Evolutionary conservation across 2,888 invertebrate species (phyloP), one percentile per base, ranked within the genome.

Genomic region (Bellardia pandia): DNA sequence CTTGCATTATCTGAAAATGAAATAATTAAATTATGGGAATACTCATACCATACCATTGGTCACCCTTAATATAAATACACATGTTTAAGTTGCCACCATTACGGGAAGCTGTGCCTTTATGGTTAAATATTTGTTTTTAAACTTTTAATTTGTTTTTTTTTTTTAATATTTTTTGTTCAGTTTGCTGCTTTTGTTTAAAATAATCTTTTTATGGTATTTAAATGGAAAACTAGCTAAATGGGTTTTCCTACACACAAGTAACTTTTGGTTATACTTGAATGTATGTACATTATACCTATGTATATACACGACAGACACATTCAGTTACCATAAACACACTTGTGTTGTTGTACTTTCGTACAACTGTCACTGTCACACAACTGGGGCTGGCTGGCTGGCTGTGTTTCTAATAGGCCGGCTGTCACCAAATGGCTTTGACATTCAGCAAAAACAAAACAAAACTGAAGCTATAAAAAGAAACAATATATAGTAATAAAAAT

Each of bases 371-470:
- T 64, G 75, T 62, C 75, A 68, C 42, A 85, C 69, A 86, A 78
- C 51, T 45, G 37, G 62, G 40, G 16, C 69, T 37, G 75, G 74
- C 68, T 56, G 30, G 23, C 16, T 60, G 45, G 45, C 45, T 13
- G 45, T 56, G 40, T 69, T 75, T 51, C 81, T 14, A 79, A 74
- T 88, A 78, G 79, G 84, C 88, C 81, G 85, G 80, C 86, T 84
- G 88, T 82, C 84, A 82, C 62, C 76, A 88, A 37, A 88, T 86
- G 88, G 88, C 78, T 88, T 88, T 85, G 88, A 86, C 88, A 88
- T 88, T 87, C 79, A 74, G 71, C 72, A 83, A 33, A 78, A 68
- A 37, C 13, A 16, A 85, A 75, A 64, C 68, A 74, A 62, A 69
- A 76, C 42, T 64, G 58, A 62, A 66, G 72, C 83, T 23, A 58